phyloP scores from a whole-genome alignment of 2,113 vertebrate species.

The Cebus imitator region DNA sequence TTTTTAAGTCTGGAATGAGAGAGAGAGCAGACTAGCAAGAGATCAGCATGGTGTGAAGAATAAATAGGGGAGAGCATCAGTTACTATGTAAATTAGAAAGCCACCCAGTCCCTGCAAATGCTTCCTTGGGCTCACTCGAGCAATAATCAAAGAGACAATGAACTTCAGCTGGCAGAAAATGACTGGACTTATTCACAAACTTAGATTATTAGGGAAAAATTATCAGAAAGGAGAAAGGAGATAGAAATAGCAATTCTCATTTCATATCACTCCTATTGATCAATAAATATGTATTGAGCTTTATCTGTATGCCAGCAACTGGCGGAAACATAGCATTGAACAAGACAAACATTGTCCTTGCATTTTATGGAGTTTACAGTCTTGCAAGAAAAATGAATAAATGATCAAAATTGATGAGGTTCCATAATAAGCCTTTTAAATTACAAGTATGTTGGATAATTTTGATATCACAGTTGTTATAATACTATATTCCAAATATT shows the following conservation, averaged over 20 bases:
- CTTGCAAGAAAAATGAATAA: background rate
- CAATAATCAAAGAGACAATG: background rate
- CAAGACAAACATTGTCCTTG: background rate
- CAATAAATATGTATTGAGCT: constrained; percentile 10
- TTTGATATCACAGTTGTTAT: background rate
- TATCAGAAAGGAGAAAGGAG: background rate
- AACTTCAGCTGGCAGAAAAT: background rate
- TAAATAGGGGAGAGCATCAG: background rate
- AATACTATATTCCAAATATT: background rate
- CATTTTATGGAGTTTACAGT: background rate
- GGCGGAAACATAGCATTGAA: background rate
- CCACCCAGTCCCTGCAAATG: background rate
- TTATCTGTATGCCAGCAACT: background rate
- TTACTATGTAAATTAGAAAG: background rate
- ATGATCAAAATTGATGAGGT: background rate
- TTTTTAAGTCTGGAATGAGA: background rate
- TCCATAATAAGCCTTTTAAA: background rate
- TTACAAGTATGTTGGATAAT: background rate
- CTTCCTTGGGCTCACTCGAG: background rate
- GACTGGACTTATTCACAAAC: background rate
- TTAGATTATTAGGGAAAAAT: background rate
- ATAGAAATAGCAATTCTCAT: background rate
- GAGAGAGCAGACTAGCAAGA: background rate
- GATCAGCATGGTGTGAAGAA: background rate
- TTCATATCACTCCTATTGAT: background rate